A percentile compares a stretch with the other conserved stretches of the same genome.
Conservation (phyloP, 2,113 vertebrate genomes). For the Aix galericulata region DNA sequence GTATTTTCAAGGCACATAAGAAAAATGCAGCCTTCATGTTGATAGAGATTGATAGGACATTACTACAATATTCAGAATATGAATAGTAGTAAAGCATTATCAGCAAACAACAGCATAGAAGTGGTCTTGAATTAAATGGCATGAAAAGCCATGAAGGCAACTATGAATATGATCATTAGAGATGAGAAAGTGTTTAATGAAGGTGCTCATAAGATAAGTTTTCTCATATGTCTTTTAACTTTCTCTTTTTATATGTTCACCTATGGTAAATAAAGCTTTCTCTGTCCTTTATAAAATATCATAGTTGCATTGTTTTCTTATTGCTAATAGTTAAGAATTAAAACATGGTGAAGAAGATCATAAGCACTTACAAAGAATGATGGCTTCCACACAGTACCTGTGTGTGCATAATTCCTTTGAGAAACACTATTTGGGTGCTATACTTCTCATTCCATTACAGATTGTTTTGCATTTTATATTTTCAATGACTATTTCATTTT, state of each 20-base stretch:
- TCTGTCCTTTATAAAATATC: neutral
- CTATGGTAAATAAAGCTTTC: neutral
- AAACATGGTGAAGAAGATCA: neutral
- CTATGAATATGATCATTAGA: neutral
- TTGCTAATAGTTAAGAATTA: neutral
- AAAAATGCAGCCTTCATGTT: neutral
- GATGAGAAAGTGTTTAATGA: neutral
- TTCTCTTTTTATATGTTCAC: neutral
- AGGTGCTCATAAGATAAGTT: neutral
- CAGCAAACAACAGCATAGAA: neutral
- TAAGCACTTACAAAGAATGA: neutral
- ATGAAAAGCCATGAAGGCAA: neutral
- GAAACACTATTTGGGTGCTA: neutral
- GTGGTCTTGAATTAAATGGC: slow-evolving; percentile 14
- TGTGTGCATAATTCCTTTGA: neutral
- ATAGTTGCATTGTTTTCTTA: neutral
- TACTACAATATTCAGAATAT: neutral
- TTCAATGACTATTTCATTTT: neutral
- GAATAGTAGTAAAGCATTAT: slow-evolving; percentile 1
- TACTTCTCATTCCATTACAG: neutral
- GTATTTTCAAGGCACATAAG: neutral
- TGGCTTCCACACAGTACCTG: fast-evolving
- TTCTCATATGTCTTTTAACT: neutral
- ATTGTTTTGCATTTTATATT: neutral
- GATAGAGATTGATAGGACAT: neutral